A percentile compares a stretch with the other conserved stretches of the same genome.
phyloP scores from a whole-genome alignment of 1,140 invertebrate genomes.

The Potamilus streckersoni region DNA sequence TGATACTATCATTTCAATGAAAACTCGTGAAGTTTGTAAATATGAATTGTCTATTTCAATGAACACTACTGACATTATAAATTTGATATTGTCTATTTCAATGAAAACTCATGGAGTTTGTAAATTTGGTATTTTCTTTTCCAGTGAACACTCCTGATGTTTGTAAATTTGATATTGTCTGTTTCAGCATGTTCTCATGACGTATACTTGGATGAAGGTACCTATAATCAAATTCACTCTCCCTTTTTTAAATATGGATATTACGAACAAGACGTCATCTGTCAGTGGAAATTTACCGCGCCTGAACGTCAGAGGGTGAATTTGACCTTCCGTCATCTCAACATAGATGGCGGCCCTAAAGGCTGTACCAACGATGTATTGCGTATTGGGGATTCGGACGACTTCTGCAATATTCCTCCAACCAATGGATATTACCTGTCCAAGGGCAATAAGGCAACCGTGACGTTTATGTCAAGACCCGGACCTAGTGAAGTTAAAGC shows the following conservation, averaged over 20 bases:
- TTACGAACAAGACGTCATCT: constrained; percentile 36
- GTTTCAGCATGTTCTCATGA: constrained; percentile 32
- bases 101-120: no score
- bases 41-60: no score
- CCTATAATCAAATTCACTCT: constrained; percentile 28
- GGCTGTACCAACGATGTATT: neutral
- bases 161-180: no score
- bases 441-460: neutral
- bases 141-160: no score
- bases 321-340: constrained; percentile 2
- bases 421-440: neutral
- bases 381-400: constrained; percentile 1
- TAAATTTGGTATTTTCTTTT: no score
- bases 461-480: constrained; percentile 14
- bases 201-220: constrained; percentile 25
- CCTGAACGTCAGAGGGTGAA: constrained; percentile 26
- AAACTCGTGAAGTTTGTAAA: no score
- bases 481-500: constrained; percentile 5
- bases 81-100: no score
- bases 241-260: constrained; percentile 26
- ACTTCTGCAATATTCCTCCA: neutral
- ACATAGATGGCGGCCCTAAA: neutral
- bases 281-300: constrained; percentile 29
- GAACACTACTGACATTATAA: no score
- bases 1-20: no score